phyloP scores from a whole-genome alignment of 2,113 vertebrate species.

The Eulacestoma nigropectus region DNA sequence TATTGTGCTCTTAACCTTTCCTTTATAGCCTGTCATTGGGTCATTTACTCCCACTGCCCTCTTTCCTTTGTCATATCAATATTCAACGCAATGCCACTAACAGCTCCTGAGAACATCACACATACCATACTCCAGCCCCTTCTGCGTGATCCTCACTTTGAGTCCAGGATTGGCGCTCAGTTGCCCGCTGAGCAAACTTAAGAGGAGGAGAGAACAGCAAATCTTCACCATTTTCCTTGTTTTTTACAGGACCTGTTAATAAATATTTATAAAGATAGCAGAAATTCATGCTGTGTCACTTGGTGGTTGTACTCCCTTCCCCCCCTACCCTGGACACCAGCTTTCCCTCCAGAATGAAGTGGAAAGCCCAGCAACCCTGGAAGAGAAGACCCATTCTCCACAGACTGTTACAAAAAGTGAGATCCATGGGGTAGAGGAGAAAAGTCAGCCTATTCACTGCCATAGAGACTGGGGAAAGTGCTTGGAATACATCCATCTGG shows the following conservation, averaged over 20 bases:
- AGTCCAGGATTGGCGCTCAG: not conserved
- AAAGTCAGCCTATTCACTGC: not conserved
- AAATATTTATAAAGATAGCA: not conserved
- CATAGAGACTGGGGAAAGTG: not conserved
- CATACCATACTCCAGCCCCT: slow-evolving; percentile 50
- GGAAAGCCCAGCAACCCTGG: not conserved
- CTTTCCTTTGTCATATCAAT: not conserved
- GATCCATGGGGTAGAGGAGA: not conserved
- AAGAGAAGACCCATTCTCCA: not conserved
- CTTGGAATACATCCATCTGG: not conserved
- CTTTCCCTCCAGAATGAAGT: not conserved
- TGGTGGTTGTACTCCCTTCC: not conserved
- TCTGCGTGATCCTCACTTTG: slow-evolving; percentile 58
- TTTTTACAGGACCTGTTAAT: not conserved
- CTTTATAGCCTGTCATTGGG: not conserved
- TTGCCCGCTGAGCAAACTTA: not conserved
- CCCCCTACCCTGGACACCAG: not conserved
- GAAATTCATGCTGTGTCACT: not conserved
- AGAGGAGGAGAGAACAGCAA: slow-evolving; percentile 8
- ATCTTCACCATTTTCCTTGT: not conserved
- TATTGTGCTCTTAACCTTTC: not conserved
- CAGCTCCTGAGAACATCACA: not conserved
- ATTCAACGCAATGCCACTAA: not conserved
- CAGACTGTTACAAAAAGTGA: not conserved
- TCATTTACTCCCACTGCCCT: not conserved